Evolutionary conservation across 2,797 vertebrate species (phyloP).

Genomic region (Betta splendens): DNA sequence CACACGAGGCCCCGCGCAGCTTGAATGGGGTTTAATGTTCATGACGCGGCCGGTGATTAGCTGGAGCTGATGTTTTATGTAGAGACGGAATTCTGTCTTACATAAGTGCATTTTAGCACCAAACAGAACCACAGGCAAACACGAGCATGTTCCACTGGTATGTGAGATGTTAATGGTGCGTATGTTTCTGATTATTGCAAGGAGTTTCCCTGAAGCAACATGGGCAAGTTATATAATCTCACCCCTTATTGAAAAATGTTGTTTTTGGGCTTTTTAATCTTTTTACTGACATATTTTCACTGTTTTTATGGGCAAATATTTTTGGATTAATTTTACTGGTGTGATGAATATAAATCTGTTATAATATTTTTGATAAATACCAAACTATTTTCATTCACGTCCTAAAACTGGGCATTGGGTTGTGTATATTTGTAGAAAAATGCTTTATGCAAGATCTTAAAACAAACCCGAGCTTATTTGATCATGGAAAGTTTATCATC

Average conservation of each 20-base stretch:
- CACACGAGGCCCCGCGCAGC: neutral
- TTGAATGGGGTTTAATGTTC: neutral
- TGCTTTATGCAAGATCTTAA: conserved; percentile 24
- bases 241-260: conserved; percentile 1
- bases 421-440: neutral
- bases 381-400: conserved; percentile 16
- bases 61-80: too few species aligned
- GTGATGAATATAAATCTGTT: conserved; percentile 1
- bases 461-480: conserved; percentile 51
- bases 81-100: too few species aligned
- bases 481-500: conserved; percentile 43
- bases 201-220: conserved; percentile 26
- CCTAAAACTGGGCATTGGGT: too few species aligned
- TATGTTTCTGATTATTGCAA: conserved; percentile 33
- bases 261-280: neutral
- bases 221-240: conserved; percentile 25
- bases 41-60: too few species aligned
- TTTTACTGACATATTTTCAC: conserved; percentile 12
- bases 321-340: neutral
- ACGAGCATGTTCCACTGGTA: neutral
- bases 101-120: too few species aligned
- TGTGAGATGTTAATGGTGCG: conserved; percentile 18
- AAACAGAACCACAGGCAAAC: neutral
- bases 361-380: conserved; percentile 16
- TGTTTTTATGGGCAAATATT: conserved; percentile 19